Base-by-base conservation (phyloP, 53 echinoderm and acorn worm species). In the Paracentrotus lividus region DNA sequence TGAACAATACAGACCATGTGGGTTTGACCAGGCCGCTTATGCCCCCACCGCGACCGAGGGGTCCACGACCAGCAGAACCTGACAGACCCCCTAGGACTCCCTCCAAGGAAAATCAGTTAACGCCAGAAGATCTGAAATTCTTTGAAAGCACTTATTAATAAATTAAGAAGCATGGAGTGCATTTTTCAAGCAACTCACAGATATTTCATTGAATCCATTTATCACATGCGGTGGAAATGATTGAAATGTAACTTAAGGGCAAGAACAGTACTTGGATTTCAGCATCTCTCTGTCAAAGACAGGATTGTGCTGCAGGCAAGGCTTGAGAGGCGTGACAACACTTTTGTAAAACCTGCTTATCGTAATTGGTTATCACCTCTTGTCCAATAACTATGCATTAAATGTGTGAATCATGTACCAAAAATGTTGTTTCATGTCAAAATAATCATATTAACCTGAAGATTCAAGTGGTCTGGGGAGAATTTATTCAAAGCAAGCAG, bases 41-140 rank as follows among this genome's bases (percentile, higher is more conserved):
- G 92, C 38, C 81, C 78, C 92, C 92, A 13, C 92, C 92, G 10
- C 5, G 56, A 36, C 77, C 40, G 10, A 78, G 56, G 26, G 21
- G 15, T 31, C 77, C 52, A 12, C 55, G 34, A 38, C 51, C 31
- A 32, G 54, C 67, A 4, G 91, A 91, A 72, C 92, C 92, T 1
- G 78, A 77, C 49, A 61, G 95, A 36, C 85, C 84, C 12, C 95
- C 95, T 33, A 93, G 90, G 49, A 93, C 95, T 60, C 95, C 95
- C 53, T 77, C 95, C 65, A 90, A 88, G 86, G 92, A 94, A 33
- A 86, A 78, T 29, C 94, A 90, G 49, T 84, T 95, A 8, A 88
- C 95, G 16, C 93, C 95, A 66, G 95, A 92, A 68, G 95, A 95
- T 14, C 88, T 95, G 34, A 93, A 93, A 58, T 95, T 95, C 93